Base-by-base conservation (phyloP, 2,797 vertebrate species). In the Sandelia bainsii region DNA sequence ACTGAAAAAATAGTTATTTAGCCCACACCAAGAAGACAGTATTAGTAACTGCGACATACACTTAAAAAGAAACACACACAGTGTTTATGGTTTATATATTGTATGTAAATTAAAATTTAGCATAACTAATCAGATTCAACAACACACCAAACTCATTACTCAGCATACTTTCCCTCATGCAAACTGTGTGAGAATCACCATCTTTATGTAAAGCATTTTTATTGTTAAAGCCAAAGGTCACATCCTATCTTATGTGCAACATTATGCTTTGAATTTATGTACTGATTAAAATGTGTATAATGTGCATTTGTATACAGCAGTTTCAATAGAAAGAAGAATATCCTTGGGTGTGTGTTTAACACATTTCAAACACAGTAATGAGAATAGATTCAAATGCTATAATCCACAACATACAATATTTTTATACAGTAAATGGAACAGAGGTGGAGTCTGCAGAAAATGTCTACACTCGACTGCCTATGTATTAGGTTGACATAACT, bases 121-220 rank as follows among this genome's bases (percentile, higher is more conserved):
- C 22, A 67, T 42, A 48, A 57, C 65, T 53, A 84, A 85, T 74
- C 29, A 23, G 75, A 34, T 66, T 77, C 45, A 44, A 11, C 60
- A 78, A 20, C 58, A 77, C 45, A 63, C 9, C n/a, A 20, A 46
- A 61, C 45, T 64, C 44, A 64, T 66, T 51, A 45, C 29, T 46
- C 11, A 23, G 16, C 57, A 23, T 37, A 42, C 77, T 68, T 54
- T 54, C 71, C 53, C 63, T 51, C n/a, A 32, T 34, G 48, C 25
- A 51, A 48, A 29, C 69, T 22, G 50, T 52, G 25, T 59, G 63
- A 77, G 37, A 54, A 14, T 48, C 27, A 4, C 34, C 58, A 61
- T 74, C 62, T 25, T 2, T 25, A 25, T 25, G 25, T 25, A 25
- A 25, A 71, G 3, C 40, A 68, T 58, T 32, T 71, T 20, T 2